Evolutionary conservation across 1,140 invertebrate genomes (phyloP), one percentile per base, ranked within the genome.

Genomic region (Microplitis demolitor): DNA sequence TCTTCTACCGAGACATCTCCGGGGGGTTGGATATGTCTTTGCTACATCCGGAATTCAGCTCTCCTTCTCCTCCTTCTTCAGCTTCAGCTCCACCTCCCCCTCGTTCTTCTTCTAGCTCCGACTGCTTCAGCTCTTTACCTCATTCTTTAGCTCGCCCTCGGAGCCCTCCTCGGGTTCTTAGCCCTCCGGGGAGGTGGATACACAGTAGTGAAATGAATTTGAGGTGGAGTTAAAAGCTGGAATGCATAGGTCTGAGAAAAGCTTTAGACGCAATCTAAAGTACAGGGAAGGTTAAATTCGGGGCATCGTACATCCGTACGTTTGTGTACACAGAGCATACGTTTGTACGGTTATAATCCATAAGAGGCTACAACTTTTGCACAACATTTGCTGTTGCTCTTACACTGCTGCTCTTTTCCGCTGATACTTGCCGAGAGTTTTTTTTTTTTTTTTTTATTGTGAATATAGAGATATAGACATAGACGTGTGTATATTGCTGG

Each of bases 231-330:
- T 45, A 50, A 34, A 70, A 63, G 39, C 39, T 11, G 39, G 24
- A 31, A 14, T 37, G 39, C 14, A 6, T 4, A 34, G 31, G 33
- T 45, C 39, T 6, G 39, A 45, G 39, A 45, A 16, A 45, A 45
- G 39, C 39, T 45, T 45, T 9, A 45, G 39, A 45, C 39, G 39
- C 6, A 45, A 45, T 45, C 39, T 11, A 45, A 45, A 45, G 39
- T 45, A 45, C 39, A 11, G 39, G 51, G 54, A 51, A 80, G 79
- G 80, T 83, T 83, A 80, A 82, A 83, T 83, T 82, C 79, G 82
- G 78, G 14, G 60, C 31, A 62, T 4, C 24, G 4, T 33, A 24
- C 60, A 62, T 24, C 31, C 33, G 33, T 24, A 24, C 24, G 24
- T 24, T 24, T 24, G 24, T 24, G 24, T 24, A 24, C 24, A 24